These are phyloP conservation scores for Xyrauchen texanus DNA, from an alignment of 2,113 vertebrate species.

Conservation along the genomic window DNA sequence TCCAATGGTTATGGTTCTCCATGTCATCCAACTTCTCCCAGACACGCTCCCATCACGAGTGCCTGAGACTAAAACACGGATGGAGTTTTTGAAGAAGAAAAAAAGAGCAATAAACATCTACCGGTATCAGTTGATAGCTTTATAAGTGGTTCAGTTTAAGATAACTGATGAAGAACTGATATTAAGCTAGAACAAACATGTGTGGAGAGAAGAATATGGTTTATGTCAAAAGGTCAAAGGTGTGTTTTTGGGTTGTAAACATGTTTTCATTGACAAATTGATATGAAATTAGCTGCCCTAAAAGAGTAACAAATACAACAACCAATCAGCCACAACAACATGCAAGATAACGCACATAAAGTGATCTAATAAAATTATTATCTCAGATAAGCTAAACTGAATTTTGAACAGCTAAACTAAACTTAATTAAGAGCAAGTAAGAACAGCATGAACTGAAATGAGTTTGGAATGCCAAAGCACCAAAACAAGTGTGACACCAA, in stretches of 20 bases:
- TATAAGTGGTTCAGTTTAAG: slow-evolving; percentile 1
- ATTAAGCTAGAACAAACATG: background rate
- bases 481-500: background rate
- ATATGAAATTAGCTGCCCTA: background rate
- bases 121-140: background rate
- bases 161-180: background rate
- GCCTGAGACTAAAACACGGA: too few relatives aligned
- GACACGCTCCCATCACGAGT: too few relatives aligned
- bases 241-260: background rate
- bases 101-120: slow-evolving; percentile 5
- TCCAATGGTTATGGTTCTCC: too few relatives aligned
- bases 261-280: slow-evolving; percentile 1
- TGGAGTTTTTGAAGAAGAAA: too few relatives aligned
- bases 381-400: background rate
- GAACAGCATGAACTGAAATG: background rate
- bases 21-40: too few relatives aligned
- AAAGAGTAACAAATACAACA: background rate
- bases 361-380: background rate
- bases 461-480: background rate
- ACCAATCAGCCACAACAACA: background rate
- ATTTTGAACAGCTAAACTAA: background rate
- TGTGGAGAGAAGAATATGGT: too few relatives aligned
- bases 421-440: background rate
- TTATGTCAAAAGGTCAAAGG: background rate
- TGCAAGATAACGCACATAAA: background rate